A percentile compares a stretch with the other conserved stretches of the same genome.
Evolutionary conservation across 1,140 invertebrate genomes (phyloP).

Genomic region (Lineus longissimus): DNA sequence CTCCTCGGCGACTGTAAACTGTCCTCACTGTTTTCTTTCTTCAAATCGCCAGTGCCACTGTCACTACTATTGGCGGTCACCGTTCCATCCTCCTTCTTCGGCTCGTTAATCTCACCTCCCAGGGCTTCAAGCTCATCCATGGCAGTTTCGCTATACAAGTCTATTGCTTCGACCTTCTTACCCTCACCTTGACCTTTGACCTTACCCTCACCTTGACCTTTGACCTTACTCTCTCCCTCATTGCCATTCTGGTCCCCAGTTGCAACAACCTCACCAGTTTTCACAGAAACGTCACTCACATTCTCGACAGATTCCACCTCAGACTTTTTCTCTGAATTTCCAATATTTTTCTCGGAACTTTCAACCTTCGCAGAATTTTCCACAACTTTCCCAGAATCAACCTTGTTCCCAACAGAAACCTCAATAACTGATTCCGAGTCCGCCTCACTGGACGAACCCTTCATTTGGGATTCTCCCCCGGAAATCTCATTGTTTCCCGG

Average conservation of each 20-base stretch:
- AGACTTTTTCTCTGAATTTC: background rate
- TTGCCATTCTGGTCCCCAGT: background rate
- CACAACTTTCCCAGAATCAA: no score
- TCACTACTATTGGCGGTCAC: background rate
- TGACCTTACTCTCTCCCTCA: background rate
- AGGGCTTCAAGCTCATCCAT: constrained; percentile 49
- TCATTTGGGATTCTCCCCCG: no score
- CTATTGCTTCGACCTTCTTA: constrained; percentile 15
- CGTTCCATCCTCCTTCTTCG: background rate
- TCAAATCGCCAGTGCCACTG: background rate
- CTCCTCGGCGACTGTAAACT: background rate
- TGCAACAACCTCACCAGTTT: background rate
- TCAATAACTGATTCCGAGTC: no score
- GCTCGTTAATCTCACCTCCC: constrained; percentile 29
- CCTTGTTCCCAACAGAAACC: no score
- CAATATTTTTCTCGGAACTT: no score
- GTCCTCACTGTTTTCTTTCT: background rate
- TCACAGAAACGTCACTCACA: no score
- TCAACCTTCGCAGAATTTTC: no score
- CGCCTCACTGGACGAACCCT: no score
- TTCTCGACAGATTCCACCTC: background rate
- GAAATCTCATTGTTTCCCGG: no score
- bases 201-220: background rate
- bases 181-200: background rate
- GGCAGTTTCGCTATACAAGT: constrained; percentile 44